A percentile compares a stretch with the other conserved stretches of the same genome.
These are phyloP conservation scores for Orchestia grillus DNA, from an alignment of 1,140 invertebrate genomes.

Conservation along the genomic window DNA sequence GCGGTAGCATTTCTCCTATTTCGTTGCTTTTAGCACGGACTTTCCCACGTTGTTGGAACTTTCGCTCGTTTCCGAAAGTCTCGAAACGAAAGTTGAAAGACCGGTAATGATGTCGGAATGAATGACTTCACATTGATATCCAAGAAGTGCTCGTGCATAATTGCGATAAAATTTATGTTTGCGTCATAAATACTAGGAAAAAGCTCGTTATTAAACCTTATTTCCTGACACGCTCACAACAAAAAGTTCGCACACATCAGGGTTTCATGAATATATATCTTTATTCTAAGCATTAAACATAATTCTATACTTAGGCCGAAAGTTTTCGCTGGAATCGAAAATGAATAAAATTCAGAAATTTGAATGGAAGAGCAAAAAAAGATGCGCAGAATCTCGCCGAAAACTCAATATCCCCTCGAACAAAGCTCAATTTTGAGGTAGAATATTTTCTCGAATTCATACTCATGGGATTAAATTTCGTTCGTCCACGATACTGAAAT, in stretches of 20 bases:
- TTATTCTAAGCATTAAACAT: no score
- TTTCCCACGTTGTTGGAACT: not conserved
- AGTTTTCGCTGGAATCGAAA: not conserved
- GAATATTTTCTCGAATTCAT: not conserved
- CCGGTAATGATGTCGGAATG: not conserved
- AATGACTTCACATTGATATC: not conserved
- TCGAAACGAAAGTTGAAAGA: not conserved
- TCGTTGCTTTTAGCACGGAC: not conserved
- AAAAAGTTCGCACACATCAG: not conserved
- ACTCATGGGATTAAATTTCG: not conserved
- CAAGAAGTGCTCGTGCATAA: not conserved
- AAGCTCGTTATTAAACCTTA: not conserved
- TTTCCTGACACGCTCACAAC: not conserved
- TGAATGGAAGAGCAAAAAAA: not conserved
- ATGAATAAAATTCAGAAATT: not conserved
- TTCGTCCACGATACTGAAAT: not conserved
- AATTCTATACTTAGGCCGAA: not conserved
- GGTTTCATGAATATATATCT: not conserved
- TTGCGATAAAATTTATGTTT: not conserved
- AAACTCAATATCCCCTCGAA: no score
- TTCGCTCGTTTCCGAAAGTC: not conserved
- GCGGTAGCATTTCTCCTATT: not conserved
- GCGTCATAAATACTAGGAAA: not conserved
- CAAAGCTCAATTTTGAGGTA: not conserved
- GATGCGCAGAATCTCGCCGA: not conserved